Evolutionary conservation across 2,888 invertebrate species (phyloP).

Genomic region (Lypha dubia): DNA sequence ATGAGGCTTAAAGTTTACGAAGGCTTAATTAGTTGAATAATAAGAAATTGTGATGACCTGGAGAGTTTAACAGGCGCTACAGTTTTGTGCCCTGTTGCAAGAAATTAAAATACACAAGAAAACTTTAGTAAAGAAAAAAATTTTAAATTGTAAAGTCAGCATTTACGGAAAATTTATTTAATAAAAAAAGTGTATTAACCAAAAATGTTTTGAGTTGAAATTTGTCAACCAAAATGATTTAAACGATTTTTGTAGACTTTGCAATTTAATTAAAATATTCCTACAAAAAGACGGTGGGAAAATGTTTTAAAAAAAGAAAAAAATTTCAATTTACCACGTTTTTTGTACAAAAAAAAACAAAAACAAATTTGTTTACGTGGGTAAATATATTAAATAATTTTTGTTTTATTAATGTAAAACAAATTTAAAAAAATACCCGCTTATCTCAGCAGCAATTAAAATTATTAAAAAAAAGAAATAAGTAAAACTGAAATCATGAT

Average conservation of each 20-base stretch:
- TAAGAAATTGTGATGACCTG: slow-evolving; percentile 17
- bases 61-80: slow-evolving; percentile 49
- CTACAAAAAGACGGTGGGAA: slow-evolving; percentile 51
- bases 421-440: slow-evolving; percentile 39
- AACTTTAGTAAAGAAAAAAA: not conserved
- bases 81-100: not conserved
- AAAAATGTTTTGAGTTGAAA: slow-evolving; percentile 32
- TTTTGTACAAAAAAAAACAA: not conserved
- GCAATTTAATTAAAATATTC: slow-evolving; percentile 14
- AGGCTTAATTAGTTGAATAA: slow-evolving; percentile 60
- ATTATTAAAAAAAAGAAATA: slow-evolving; percentile 70
- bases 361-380: slow-evolving; percentile 34
- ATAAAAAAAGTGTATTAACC: too few relatives aligned
- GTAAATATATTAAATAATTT: slow-evolving; percentile 21
- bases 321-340: slow-evolving; percentile 5
- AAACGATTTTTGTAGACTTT: slow-evolving; percentile 24
- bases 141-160: slow-evolving; percentile 49
- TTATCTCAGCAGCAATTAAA: slow-evolving; percentile 73
- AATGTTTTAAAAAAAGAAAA: slow-evolving; percentile 31
- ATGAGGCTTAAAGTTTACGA: slow-evolving; percentile 64
- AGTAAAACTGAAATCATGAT: slow-evolving; percentile 66
- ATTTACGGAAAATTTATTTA: too few relatives aligned
- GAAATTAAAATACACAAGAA: not conserved
- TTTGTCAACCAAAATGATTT: slow-evolving; percentile 29
- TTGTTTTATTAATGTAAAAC: slow-evolving; percentile 30